These are phyloP conservation scores for Enhydra lutris DNA, from an alignment of 2,113 vertebrate species.

Conservation along the genomic window DNA sequence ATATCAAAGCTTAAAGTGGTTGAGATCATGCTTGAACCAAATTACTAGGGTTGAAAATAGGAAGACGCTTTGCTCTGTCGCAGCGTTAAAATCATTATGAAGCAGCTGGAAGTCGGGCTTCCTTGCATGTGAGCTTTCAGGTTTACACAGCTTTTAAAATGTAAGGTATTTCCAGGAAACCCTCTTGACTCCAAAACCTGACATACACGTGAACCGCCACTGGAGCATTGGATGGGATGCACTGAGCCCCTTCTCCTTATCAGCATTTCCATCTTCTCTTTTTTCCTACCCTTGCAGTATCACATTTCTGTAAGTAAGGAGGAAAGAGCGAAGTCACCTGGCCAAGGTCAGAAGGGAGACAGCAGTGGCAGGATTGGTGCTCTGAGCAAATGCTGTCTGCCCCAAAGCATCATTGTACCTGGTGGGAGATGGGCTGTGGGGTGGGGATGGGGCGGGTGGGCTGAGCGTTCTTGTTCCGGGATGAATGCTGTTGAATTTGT, in stretches of 20 bases:
- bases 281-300: neutral
- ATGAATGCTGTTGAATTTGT: neutral
- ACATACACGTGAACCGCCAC: neutral
- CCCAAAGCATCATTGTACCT: neutral
- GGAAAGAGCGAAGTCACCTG: neutral
- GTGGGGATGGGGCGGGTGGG: too few species aligned
- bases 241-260: neutral
- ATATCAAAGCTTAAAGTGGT: slow-evolving; percentile 75
- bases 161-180: neutral
- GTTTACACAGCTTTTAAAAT: slow-evolving; percentile 54
- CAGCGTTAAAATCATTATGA: slow-evolving; percentile 46
- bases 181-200: neutral
- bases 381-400: neutral
- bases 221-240: neutral
- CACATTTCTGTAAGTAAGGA: slow-evolving; percentile 13
- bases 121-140: slow-evolving; percentile 17
- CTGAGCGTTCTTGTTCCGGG: neutral
- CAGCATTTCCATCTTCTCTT: neutral
- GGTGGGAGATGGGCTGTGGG: fast-evolving
- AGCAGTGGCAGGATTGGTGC: neutral
- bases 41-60: slow-evolving; percentile 73
- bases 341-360: slow-evolving; percentile 23
- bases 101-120: slow-evolving; percentile 46
- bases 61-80: slow-evolving; percentile 67
- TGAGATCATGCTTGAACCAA: slow-evolving; percentile 74